These are phyloP conservation scores for Magallana angulata DNA, from an alignment of 1,140 invertebrate species.

Conservation along the genomic window DNA sequence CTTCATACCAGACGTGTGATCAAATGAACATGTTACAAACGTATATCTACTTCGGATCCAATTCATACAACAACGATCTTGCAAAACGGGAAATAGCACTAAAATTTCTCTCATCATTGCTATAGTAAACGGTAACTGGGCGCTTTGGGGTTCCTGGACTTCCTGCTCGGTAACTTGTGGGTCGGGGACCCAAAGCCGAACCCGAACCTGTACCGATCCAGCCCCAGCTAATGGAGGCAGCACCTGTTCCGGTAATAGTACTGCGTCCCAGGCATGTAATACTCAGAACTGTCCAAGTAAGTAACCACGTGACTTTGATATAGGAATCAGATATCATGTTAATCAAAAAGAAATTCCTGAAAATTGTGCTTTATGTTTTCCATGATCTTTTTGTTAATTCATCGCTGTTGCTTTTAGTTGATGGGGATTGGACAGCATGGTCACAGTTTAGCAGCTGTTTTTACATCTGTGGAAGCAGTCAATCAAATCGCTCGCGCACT, in stretches of 20 bases:
- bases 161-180: constrained; percentile 33
- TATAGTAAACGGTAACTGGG: constrained; percentile 38
- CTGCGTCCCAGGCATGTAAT: constrained; percentile 15
- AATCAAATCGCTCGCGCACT: neutral
- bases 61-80: too few relatives aligned
- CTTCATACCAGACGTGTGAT: too few relatives aligned
- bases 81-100: too few relatives aligned
- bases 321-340: too few relatives aligned
- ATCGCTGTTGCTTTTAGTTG: neutral
- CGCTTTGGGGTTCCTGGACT: neutral
- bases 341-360: too few relatives aligned
- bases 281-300: constrained; percentile 34
- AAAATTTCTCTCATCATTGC: too few relatives aligned
- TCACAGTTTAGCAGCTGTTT: constrained; percentile 18
- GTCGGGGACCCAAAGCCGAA: constrained; percentile 14
- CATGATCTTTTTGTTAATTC: too few relatives aligned
- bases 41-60: too few relatives aligned
- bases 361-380: too few relatives aligned
- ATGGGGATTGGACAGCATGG: constrained; percentile 42
- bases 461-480: constrained; percentile 9
- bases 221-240: constrained; percentile 31
- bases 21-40: too few relatives aligned
- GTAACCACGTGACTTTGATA: neutral
- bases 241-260: neutral
- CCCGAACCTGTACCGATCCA: constrained; percentile 27